Base-by-base conservation (phyloP, 2,113 vertebrate species). In the Erpornis zantholeuca region DNA sequence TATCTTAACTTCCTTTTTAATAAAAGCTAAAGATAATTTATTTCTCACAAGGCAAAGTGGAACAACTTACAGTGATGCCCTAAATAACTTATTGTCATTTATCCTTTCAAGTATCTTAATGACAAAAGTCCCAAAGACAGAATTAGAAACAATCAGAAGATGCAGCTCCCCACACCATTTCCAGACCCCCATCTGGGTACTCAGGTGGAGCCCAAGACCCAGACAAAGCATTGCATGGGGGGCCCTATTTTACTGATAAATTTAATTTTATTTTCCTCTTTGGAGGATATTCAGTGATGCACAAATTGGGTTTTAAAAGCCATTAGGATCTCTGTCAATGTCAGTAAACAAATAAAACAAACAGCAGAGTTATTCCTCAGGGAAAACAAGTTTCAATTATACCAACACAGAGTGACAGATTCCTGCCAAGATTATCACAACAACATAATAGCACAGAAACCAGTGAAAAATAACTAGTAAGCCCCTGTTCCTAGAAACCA, bases 321-420 rank as follows among this genome's bases (percentile, higher is more conserved):
- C 96, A 96, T 97, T 97, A 96, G 92, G 96, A 97, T 97, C 95
- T 97, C 93, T 96, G 93, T 96, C 97, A 97, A 93, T 97, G 97
- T 97, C 97, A 97, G 95, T 96, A 97, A 97, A 97, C 97, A 97
- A 97, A 97, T 96, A 95, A 97, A 97, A 95, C 95, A 96, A 96
- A 95, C 93, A 94, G 79, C 92, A 93, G 88, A 96, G 93, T 80
- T 86, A 97, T 94, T 96, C 97, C 97, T 94, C 79, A 27, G 97
- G 96, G 97, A 94, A 97, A 97, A 96, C 88, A 73, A 96, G 93
- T 96, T 97, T 97, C 97, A 97, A 96, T 97, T 97, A 97, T 95
- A 93, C 84, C 93, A 84, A 95, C 82, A 69, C 36, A 80, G 88
- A 96, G 63, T 92, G 96, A 97, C 94, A 97, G 97, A 97, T 95